Percentiles rank a stretch among this genome's conserved stretches.
Conservation (phyloP, 2,797 vertebrate species). For the Monodelphis domestica region DNA sequence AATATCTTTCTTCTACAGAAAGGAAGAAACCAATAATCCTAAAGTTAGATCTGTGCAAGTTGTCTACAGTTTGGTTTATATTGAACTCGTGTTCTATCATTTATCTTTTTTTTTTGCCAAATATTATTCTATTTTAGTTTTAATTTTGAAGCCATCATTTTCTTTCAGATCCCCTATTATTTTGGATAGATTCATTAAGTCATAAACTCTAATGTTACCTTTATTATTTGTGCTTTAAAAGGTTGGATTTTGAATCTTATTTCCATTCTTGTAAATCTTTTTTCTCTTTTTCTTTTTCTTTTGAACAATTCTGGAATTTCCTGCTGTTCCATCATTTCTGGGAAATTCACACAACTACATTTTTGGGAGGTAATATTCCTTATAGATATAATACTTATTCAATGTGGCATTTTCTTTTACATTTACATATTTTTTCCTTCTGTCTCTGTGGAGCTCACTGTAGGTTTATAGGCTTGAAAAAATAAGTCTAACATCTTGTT, state of each 20-base stretch:
- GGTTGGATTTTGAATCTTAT: not conserved
- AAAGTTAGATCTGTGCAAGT: not conserved
- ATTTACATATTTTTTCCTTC: not conserved
- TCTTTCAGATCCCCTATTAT: not conserved
- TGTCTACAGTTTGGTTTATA: not conserved
- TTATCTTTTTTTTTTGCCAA: not conserved
- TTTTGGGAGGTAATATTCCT: not conserved
- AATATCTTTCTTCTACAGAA: not conserved
- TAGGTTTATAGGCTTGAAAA: not conserved
- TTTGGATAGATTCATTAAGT: not conserved
- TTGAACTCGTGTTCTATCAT: not conserved
- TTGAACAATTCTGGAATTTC: not conserved
- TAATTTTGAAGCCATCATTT: not conserved
- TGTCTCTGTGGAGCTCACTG: not conserved
- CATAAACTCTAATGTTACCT: not conserved
- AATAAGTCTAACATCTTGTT: not conserved
- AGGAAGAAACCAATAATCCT: too few species aligned
- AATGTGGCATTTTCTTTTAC: not conserved
- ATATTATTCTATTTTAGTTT: not conserved
- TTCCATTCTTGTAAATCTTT: not conserved
- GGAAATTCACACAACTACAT: not conserved
- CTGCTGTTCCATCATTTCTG: not conserved
- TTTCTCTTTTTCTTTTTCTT: not conserved
- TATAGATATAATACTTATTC: not conserved
- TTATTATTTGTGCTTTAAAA: not conserved